A percentile compares a stretch with the other conserved stretches of the same genome.
phyloP scores from a whole-genome alignment of 2,113 vertebrate genomes.

The Chaetodon auriga region DNA sequence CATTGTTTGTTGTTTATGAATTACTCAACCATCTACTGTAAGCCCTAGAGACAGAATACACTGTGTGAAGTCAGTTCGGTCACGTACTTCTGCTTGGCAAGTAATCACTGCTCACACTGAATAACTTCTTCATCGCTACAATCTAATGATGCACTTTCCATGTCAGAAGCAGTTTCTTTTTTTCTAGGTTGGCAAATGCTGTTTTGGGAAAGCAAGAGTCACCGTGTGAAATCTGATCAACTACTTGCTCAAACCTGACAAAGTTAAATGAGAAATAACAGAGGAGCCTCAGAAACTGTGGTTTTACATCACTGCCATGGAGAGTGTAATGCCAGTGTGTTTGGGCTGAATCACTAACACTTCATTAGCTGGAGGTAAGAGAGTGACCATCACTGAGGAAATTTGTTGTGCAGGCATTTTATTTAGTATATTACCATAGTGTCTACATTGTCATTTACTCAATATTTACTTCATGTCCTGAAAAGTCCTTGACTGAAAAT shows the following conservation, averaged over 20 bases:
- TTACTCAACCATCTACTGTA: conserved; percentile 14
- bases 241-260: background rate
- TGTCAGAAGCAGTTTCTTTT: background rate
- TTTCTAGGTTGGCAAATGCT: background rate
- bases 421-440: conserved; percentile 10
- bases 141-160: conserved; percentile 12
- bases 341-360: background rate
- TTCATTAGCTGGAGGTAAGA: conserved; percentile 6
- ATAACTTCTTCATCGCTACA: background rate
- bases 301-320: conserved; percentile 1
- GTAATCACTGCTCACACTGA: conserved; percentile 26
- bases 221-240: background rate
- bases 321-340: conserved; percentile 4
- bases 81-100: conserved; percentile 10
- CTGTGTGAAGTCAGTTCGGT: conserved; percentile 21
- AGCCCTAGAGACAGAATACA: conserved; percentile 15
- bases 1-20: conserved; percentile 18
- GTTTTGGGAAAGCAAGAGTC: conserved; percentile 4
- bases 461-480: conserved; percentile 43
- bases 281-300: background rate
- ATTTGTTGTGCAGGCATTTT: conserved; percentile 39
- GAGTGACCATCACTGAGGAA: conserved; percentile 32
- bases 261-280: background rate
- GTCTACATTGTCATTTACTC: conserved; percentile 31
- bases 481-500: conserved; percentile 38